These are phyloP conservation scores for Isurus oxyrinchus DNA, from an alignment of 2,113 vertebrate species.

Conservation along the genomic window DNA sequence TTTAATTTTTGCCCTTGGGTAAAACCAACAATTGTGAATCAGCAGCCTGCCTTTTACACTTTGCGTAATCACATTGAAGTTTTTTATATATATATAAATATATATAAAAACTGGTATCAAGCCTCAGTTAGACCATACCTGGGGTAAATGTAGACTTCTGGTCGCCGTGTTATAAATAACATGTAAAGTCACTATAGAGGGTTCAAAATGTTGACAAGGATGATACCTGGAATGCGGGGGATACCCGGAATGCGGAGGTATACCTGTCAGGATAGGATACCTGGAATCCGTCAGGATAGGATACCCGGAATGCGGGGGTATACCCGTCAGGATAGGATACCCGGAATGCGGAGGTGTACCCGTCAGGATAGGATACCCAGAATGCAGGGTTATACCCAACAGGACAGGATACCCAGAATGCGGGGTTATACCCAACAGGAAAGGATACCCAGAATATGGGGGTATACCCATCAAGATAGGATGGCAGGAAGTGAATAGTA, in stretches of 20 bases:
- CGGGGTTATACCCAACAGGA: no score
- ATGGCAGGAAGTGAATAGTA: background rate
- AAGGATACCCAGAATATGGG: background rate
- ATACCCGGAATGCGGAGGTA: no score
- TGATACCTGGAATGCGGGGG: background rate
- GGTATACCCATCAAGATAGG: background rate
- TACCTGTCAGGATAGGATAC: no score
- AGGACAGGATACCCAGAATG: no score
- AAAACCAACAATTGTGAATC: background rate
- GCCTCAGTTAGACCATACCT: background rate
- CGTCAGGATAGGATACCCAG: no score
- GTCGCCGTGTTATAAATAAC: background rate
- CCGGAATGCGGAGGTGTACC: no score
- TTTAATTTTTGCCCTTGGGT: background rate
- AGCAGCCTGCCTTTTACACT: background rate
- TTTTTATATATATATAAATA: background rate
- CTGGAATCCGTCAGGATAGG: no score
- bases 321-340: no score
- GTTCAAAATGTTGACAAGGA: background rate
- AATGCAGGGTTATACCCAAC: no score
- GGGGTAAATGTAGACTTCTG: background rate
- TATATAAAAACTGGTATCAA: background rate
- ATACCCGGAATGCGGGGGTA: no score
- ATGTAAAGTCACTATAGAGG: background rate
- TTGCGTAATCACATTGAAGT: background rate